Evolutionary conservation across 2,888 invertebrate species (phyloP), one percentile per base, ranked within the genome.

Genomic region (Scrobipalpa costella): DNA sequence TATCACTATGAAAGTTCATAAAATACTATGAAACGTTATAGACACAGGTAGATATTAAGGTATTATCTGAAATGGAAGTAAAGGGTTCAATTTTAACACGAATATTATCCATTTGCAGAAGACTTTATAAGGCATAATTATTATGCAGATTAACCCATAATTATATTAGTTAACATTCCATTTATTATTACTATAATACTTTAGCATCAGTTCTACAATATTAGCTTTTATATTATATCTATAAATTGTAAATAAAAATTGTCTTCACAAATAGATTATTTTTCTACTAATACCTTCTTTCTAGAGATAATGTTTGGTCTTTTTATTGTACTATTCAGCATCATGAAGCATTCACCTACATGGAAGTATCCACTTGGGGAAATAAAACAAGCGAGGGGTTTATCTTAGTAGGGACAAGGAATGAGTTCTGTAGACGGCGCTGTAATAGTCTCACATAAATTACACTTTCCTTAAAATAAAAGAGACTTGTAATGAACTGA

Each of bases 301-400:
- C n/a, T 60, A 62, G 15, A 50, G 36, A 52, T 44, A 60, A n/a
- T 60, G 50, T 72, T 85, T 86, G 84, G 83, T 88, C 84, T 77
- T 75, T 82, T 87, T 87, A 86, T 88, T 88, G 87, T 88, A 85
- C 86, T 85, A 72, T 81, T 83, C 81, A 85, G 83, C 80, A 71
- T 77, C 62, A 49, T 68, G 63, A 68, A 62, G 64, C 61, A 34
- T 34, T 13, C 15, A n/a, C 49, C 64, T 64, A 64, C 47, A 17
- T 50, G 52, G 33, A 55, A 57, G 36, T 36, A 57, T 59, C 19
- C 44, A 5, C 21, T 11, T 15, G 21, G n/a, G 49, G 49, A 34
- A 57, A 58, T 38, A 27, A 57, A 59, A 59, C 40, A 38, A 52
- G 38, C 27, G 44, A 21, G 55, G 40, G 38, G n/a, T 17, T 55